phyloP scores from a whole-genome alignment of 2,888 invertebrate genomes.

The Drosophila borealis region DNA sequence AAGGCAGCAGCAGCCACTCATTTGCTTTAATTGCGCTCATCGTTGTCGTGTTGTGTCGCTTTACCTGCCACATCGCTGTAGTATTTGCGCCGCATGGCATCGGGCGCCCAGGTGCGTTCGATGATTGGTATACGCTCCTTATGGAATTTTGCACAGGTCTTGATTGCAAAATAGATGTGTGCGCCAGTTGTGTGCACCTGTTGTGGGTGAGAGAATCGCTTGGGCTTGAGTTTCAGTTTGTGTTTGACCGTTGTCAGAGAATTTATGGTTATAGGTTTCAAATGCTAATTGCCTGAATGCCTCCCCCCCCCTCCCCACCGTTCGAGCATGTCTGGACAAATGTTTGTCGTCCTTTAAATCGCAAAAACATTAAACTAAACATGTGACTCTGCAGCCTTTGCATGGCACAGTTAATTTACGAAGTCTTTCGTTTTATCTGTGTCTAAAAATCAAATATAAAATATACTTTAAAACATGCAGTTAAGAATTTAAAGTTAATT shows the following conservation, averaged over 20 bases:
- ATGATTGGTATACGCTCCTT: conserved; percentile 91
- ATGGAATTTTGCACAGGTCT: conserved; percentile 95
- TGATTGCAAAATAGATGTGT: conserved; percentile 90
- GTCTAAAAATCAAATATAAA: conserved; percentile 2
- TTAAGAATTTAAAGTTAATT: background rate
- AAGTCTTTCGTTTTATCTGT: conserved; percentile 3
- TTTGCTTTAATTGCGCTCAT: conserved; percentile 72
- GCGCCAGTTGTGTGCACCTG: conserved; percentile 64
- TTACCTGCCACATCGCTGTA: conserved; percentile 93
- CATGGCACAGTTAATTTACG: background rate
- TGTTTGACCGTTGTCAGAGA: conserved; percentile 43
- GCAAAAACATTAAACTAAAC: conserved; percentile 1
- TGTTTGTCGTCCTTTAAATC: conserved; percentile 23
- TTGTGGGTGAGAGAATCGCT: conserved; percentile 37
- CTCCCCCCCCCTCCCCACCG: background rate
- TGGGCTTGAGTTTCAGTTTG: conserved; percentile 20
- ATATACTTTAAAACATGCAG: too few species aligned
- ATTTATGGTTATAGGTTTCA: conserved; percentile 70
- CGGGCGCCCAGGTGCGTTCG: conserved; percentile 93
- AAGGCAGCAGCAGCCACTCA: conserved; percentile 25
- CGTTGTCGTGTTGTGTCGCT: conserved; percentile 50
- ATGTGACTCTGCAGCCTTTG: background rate
- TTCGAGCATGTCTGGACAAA: background rate
- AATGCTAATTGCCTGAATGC: conserved; percentile 65
- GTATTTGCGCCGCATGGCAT: conserved; percentile 89